Conservation (phyloP, 2,888 invertebrate species). For the Homarus gammarus region DNA sequence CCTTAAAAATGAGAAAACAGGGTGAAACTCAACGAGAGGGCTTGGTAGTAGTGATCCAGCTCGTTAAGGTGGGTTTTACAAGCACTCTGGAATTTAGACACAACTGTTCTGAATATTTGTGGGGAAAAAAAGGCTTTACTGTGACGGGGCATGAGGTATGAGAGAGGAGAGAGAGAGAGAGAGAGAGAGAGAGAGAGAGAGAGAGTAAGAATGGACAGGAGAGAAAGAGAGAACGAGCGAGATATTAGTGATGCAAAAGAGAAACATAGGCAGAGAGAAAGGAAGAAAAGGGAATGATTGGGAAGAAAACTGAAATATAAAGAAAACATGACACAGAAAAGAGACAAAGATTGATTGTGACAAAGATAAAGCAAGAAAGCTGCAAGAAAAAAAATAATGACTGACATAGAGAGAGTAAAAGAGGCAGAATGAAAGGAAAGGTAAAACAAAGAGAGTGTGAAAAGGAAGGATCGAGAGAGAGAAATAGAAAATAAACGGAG, state of each 20-base stretch:
- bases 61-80: background rate
- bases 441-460: constrained; percentile 58
- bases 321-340: background rate
- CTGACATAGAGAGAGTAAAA: background rate
- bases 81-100: background rate
- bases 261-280: background rate
- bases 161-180: background rate
- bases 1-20: background rate
- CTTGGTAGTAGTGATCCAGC: background rate
- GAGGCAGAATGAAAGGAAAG: constrained; percentile 50
- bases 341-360: constrained; percentile 28
- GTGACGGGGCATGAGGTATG: background rate
- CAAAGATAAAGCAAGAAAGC: no score
- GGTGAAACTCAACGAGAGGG: background rate
- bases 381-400: no score
- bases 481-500: no score
- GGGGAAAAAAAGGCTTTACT: background rate
- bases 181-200: background rate
- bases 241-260: no score
- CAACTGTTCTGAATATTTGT: background rate
- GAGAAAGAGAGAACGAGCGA: background rate
- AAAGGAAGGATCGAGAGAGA: constrained; percentile 48
- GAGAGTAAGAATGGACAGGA: background rate
- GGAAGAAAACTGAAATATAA: background rate
- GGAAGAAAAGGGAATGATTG: background rate